phyloP scores from a whole-genome alignment of 2,888 invertebrate genomes.

The Hirtodrosophila histrioides region DNA sequence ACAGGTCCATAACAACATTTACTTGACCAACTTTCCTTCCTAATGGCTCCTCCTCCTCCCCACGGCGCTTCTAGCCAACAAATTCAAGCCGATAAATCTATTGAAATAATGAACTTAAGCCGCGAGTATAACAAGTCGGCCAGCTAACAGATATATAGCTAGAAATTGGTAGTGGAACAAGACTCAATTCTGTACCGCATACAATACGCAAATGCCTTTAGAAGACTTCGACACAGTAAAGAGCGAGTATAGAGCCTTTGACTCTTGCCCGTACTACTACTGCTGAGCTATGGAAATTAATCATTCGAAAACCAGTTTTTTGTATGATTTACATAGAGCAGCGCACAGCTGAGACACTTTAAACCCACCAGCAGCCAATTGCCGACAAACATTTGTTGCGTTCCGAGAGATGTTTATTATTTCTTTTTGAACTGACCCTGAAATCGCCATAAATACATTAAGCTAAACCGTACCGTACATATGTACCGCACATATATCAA shows the following conservation, averaged over 20 bases:
- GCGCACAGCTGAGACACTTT: conserved; percentile 66
- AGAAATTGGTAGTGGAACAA: too few relatives aligned
- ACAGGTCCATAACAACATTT: conserved; percentile 11
- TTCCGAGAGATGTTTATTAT: conserved; percentile 56
- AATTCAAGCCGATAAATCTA: neutral
- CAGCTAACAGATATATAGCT: too few relatives aligned
- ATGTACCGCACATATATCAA: conserved; percentile 12
- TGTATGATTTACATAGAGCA: conserved; percentile 72
- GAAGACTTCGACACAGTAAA: conserved; percentile 14
- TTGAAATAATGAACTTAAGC: neutral
- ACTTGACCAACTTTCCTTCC: conserved; percentile 33
- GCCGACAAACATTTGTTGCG: conserved; percentile 73
- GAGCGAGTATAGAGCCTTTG: conserved; percentile 46
- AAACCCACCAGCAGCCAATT: conserved; percentile 60
- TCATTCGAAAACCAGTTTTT: conserved; percentile 72
- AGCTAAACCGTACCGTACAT: conserved; percentile 63
- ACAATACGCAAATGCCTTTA: conserved; percentile 16
- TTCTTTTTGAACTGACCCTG: conserved; percentile 66
- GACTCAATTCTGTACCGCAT: neutral
- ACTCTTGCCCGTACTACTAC: conserved; percentile 41
- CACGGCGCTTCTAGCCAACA: neutral
- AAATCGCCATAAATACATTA: conserved; percentile 78
- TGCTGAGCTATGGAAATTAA: conserved; percentile 75
- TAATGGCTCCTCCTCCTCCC: conserved; percentile 21
- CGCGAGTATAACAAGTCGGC: neutral